phyloP scores from a whole-genome alignment of 2,888 invertebrate genomes.

The Noctua janthe region DNA sequence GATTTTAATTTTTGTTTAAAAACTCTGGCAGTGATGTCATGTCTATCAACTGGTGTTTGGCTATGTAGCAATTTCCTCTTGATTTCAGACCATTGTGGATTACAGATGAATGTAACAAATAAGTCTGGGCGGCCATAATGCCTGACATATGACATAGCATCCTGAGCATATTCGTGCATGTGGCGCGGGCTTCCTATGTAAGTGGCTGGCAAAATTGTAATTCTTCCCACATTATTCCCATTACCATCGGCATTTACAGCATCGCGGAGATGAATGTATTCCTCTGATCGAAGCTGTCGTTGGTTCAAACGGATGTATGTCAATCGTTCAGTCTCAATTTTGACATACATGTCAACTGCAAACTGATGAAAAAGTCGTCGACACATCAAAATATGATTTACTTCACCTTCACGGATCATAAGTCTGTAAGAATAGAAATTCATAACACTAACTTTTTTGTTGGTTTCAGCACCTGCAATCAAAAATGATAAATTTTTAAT shows the following conservation, averaged over 20 bases:
- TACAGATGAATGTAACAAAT: slow-evolving; percentile 6
- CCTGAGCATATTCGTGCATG: background rate
- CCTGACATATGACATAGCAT: background rate
- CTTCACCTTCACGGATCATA: background rate
- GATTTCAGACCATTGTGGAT: background rate
- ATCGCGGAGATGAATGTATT: background rate
- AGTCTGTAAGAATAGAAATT: slow-evolving; percentile 7
- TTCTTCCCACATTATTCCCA: background rate
- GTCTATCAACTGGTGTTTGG: background rate
- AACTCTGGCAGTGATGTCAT: background rate
- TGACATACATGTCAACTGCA: background rate
- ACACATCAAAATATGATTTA: slow-evolving; percentile 8
- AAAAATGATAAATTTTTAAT: background rate
- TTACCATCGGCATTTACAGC: background rate
- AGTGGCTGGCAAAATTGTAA: background rate
- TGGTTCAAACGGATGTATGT: background rate
- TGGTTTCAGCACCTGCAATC: background rate
- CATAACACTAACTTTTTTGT: slow-evolving; percentile 11
- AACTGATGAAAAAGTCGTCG: background rate
- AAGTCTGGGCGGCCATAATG: background rate
- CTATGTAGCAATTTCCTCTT: background rate
- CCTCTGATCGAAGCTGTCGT: background rate
- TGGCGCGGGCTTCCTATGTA: background rate
- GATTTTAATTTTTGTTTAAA: slow-evolving; percentile 3
- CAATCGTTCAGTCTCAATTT: slow-evolving; percentile 10